These are phyloP conservation scores for Chrysolina americana DNA, from an alignment of 2,888 invertebrate genomes.

Conservation along the genomic window DNA sequence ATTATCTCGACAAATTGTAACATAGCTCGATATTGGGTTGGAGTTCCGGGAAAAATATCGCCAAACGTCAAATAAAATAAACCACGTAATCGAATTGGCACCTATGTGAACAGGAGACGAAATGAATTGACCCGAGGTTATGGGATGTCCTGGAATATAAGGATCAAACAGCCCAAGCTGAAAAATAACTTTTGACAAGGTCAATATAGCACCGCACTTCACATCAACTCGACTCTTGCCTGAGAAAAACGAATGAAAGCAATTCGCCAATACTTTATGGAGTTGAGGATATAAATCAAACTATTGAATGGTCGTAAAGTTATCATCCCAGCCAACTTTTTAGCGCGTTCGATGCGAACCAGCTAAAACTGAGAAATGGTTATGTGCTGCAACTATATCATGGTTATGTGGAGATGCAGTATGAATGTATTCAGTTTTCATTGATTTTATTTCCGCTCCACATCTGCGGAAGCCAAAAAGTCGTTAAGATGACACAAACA, in stretches of 20 bases:
- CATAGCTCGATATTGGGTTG: background rate
- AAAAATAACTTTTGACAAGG: conserved; percentile 19
- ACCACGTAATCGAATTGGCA: conserved; percentile 8
- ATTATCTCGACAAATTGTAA: background rate
- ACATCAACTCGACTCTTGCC: background rate
- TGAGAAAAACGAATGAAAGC: background rate
- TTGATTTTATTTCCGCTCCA: background rate
- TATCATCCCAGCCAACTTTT: background rate
- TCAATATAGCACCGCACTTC: conserved; percentile 17
- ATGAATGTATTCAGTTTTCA: background rate
- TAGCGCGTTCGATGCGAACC: background rate
- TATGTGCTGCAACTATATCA: background rate
- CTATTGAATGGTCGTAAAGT: conserved; percentile 15
- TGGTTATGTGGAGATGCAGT: background rate
- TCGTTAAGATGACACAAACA: too few species aligned
- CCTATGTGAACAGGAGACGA: conserved; percentile 10
- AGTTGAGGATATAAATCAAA: conserved; percentile 16
- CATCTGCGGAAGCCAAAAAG: background rate
- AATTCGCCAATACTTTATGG: conserved; percentile 19
- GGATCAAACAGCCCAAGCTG: conserved; percentile 9
- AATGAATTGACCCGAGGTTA: conserved; percentile 8
- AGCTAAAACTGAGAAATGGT: conserved; percentile 10
- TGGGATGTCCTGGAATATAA: conserved; percentile 6
- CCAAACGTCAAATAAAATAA: conserved; percentile 3
- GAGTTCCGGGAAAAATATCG: background rate